A percentile compares a stretch with the other conserved stretches of the same genome.
phyloP scores from a whole-genome alignment of 2,888 invertebrate genomes.

The Alloscopus bannaensis region DNA sequence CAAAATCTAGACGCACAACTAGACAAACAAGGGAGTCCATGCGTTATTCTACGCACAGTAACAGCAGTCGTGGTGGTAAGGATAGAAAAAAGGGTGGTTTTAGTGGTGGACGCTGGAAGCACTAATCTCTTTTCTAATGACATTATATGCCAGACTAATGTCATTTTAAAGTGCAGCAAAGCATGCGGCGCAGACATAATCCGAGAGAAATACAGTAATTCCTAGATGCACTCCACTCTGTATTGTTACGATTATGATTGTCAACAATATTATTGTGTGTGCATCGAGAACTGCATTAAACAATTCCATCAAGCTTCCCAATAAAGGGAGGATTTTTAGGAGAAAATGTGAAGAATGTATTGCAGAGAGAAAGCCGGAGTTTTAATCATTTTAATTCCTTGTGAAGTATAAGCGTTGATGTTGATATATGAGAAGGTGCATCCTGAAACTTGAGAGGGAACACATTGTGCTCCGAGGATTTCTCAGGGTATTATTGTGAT shows the following conservation, averaged over 20 bases:
- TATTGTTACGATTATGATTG: slow-evolving; percentile 54
- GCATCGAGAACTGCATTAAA: not conserved
- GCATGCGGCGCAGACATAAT: not conserved
- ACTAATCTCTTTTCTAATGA: slow-evolving; percentile 59
- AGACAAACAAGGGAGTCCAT: slow-evolving; percentile 24
- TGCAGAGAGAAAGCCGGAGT: not conserved
- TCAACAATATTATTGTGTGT: slow-evolving; percentile 15
- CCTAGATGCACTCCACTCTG: not conserved
- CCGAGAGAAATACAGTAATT: slow-evolving; percentile 1
- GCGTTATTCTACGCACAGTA: too few species aligned
- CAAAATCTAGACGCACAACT: slow-evolving; percentile 3
- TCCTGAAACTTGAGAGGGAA: too few species aligned
- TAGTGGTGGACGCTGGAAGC: not conserved
- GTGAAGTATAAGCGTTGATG: too few species aligned
- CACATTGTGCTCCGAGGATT: too few species aligned
- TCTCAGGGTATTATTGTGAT: slow-evolving; percentile 50
- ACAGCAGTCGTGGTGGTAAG: too few species aligned
- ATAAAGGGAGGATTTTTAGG: slow-evolving; percentile 36
- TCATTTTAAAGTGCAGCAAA: slow-evolving; percentile 57
- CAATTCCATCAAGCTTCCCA: slow-evolving; percentile 13
- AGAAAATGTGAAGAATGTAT: too few species aligned
- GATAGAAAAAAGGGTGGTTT: slow-evolving; percentile 26
- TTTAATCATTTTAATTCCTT: slow-evolving; percentile 59
- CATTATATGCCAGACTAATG: slow-evolving; percentile 55
- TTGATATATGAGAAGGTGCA: not conserved